Percentiles rank a stretch among this genome's conserved stretches.
phyloP scores from a whole-genome alignment of 2,888 invertebrate species.

The Saturnia japonica region DNA sequence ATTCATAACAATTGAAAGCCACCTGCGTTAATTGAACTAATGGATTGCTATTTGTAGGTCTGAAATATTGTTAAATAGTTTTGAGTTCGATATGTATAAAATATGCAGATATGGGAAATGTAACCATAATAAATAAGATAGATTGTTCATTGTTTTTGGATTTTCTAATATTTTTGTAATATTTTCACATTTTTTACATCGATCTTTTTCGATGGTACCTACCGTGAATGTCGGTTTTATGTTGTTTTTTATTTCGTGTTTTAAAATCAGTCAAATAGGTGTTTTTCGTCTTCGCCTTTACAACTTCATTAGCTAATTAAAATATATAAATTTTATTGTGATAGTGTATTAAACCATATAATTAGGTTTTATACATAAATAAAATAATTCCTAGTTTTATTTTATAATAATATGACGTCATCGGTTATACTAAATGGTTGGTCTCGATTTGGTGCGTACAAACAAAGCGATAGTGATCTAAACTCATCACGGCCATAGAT shows the following conservation, averaged over 20 bases:
- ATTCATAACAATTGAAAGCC: slow-evolving; percentile 29
- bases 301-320: no score
- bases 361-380: neutral
- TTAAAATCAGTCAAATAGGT: no score
- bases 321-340: no score
- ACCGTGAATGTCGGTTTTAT: no score
- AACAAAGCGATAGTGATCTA: slow-evolving; percentile 9
- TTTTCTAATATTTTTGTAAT: no score
- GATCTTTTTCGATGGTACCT: no score
- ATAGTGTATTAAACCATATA: neutral
- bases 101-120: no score
- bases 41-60: neutral
- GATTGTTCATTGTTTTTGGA: no score
- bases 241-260: no score
- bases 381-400: neutral
- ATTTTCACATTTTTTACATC: no score
- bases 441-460: slow-evolving; percentile 4
- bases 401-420: neutral
- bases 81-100: neutral
- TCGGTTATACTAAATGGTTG: neutral
- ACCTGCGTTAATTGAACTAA: slow-evolving; percentile 22
- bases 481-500: slow-evolving; percentile 1
- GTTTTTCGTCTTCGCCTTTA: no score
- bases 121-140: no score
- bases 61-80: neutral